A percentile compares a stretch with the other conserved stretches of the same genome.
These are phyloP conservation scores for Plectropomus leopardus DNA, from an alignment of 2,113 vertebrate genomes.

Conservation along the genomic window DNA sequence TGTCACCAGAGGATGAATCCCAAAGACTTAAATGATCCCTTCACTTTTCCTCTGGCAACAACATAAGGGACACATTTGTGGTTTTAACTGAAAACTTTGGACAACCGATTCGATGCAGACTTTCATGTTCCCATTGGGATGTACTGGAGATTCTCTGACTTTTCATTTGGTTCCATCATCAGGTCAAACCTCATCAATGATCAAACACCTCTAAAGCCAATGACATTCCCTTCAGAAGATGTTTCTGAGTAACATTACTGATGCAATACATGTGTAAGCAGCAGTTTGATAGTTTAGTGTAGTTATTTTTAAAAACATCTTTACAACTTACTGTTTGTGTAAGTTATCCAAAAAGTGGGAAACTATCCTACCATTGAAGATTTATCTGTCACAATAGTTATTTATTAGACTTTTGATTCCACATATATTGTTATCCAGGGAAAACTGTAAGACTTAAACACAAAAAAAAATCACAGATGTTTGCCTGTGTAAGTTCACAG, in stretches of 20 bases:
- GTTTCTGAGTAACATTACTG: neutral
- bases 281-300: neutral
- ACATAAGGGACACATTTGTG: neutral
- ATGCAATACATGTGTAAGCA: neutral
- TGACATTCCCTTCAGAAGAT: neutral
- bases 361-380: neutral
- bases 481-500: neutral
- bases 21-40: neutral
- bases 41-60: neutral
- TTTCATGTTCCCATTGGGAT: neutral
- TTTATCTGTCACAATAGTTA: neutral
- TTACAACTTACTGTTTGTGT: neutral
- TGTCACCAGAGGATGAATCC: neutral
- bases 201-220: neutral
- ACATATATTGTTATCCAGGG: neutral
- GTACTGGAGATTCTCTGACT: no score
- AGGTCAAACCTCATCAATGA: neutral
- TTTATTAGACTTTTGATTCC: neutral
- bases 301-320: neutral
- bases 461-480: neutral
- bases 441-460: neutral
- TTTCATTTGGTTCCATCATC: no score
- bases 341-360: neutral
- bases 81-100: neutral
- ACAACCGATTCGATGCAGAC: neutral